Conservation (phyloP, 2,888 invertebrate genomes). For the Pristionchus exspectatus region DNA sequence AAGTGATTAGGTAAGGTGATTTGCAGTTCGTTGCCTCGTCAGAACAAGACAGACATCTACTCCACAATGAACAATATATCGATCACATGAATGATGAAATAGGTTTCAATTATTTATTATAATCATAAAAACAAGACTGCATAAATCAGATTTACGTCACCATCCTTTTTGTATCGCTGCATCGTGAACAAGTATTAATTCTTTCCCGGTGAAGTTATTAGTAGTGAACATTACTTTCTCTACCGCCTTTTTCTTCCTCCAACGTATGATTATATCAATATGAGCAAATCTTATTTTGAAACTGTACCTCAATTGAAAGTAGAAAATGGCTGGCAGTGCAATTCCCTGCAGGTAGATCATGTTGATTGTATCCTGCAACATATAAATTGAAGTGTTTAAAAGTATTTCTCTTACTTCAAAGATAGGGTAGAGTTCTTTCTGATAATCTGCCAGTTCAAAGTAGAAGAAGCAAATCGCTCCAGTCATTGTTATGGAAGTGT, state of each 20-base stretch:
- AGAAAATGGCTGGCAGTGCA: not conserved
- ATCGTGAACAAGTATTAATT: not conserved
- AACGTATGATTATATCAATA: too few relatives aligned
- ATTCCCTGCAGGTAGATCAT: conserved; percentile 1
- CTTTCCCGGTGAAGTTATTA: not conserved
- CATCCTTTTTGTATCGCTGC: not conserved
- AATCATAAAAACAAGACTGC: too few relatives aligned
- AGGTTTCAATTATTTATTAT: too few relatives aligned
- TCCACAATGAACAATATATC: not conserved
- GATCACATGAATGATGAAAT: too few relatives aligned
- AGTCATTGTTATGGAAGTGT: not conserved
- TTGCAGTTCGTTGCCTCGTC: not conserved
- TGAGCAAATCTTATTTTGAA: too few relatives aligned
- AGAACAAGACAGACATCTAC: not conserved
- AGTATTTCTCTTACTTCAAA: not conserved
- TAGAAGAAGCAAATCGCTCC: not conserved
- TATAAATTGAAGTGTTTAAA: not conserved
- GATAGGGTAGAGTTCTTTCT: not conserved
- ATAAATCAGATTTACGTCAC: not conserved
- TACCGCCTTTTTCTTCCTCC: not conserved
- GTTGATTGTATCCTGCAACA: not conserved
- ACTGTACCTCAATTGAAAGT: not conserved
- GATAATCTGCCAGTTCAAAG: not conserved
- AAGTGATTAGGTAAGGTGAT: not conserved
- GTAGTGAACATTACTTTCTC: not conserved